Evolutionary conservation across 2,113 vertebrate species (phyloP), one percentile per base, ranked within the genome.

Genomic region (Machaerirhynchus nigripectus): DNA sequence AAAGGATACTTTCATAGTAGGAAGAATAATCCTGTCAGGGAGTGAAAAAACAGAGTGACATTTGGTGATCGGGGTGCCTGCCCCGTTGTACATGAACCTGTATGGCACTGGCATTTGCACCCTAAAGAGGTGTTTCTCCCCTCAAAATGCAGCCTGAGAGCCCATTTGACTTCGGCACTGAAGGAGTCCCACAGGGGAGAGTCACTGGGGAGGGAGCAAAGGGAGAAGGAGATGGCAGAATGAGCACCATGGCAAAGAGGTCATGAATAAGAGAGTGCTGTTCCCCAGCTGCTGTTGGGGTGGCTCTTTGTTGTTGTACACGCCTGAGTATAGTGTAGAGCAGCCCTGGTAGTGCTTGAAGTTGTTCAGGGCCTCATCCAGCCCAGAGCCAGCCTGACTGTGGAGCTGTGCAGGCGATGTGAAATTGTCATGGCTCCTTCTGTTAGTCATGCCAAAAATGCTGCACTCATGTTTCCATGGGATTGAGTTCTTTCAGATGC

Each of bases 241-340:
- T 30, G 23, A 40, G 1, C 64, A 39, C 30, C 1, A 1, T 13
- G 52, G 30, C 55, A 81, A 24, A 44, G 61, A 31, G 11, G 31
- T 33, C 15, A 3, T 1, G 5, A 24, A 31, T 14, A 27, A 33
- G 21, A 24, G 33, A 11, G 22, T 23, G 59, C n/a, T 52, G 19
- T 37, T 86, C 33, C 33, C 42, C 56, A 59, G 50, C 26, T 47
- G 68, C 59, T 70, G 3, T 39, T 55, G 39, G 28, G 19, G 14
- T 20, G 47, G 18, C 42, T 56, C 76, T 68, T 46, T 33, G 12
- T 39, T 1, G 1, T 16, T 0, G 2, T 39, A 20, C 0, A 0
- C 61, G 19, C 61, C 57, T 75, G n/a, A 1, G 0, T 40, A 1
- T 46, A 31, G 28, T 0, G 3, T 6, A 39, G 39, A 56, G 39